Conservation (phyloP, 2,113 vertebrate genomes). For the Ancistrus triradiatus region DNA sequence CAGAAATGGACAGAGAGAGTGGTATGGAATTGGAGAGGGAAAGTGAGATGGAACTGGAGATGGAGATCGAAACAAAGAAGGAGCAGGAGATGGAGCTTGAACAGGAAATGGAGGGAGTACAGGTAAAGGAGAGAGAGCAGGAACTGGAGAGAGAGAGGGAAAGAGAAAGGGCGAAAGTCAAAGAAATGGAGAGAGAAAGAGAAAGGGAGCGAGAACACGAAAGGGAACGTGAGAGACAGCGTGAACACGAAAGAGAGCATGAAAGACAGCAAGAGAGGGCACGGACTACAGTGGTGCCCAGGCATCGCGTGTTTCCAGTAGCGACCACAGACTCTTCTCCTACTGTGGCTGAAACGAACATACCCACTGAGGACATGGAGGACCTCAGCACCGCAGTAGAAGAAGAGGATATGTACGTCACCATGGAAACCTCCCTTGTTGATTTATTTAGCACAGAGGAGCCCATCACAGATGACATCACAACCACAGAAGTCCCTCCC, state of each 20-base stretch:
- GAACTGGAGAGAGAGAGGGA: constrained; percentile 48
- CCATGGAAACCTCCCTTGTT: constrained; percentile 50
- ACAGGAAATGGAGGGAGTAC: constrained; percentile 37
- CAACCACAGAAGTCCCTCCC: constrained; percentile 32
- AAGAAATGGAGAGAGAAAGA: constrained; percentile 47
- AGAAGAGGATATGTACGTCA: constrained; percentile 64
- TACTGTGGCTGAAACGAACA: constrained; percentile 39
- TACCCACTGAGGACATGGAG: constrained; percentile 51
- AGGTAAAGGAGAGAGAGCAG: constrained; percentile 50
- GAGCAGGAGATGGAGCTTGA: constrained; percentile 49
- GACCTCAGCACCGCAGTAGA: constrained; percentile 59
- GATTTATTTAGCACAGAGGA: constrained; percentile 41
- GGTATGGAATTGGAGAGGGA: constrained; percentile 53
- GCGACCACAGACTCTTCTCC: constrained; percentile 50
- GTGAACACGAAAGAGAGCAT: constrained; percentile 49
- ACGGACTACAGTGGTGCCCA: constrained; percentile 58
- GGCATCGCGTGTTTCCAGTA: constrained; percentile 48
- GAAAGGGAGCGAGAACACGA: constrained; percentile 52
- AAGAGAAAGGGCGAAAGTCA: constrained; percentile 42
- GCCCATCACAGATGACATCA: constrained; percentile 51
- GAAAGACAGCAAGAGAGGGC: constrained; percentile 50
- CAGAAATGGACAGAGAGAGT: constrained; percentile 55
- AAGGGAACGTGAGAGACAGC: constrained; percentile 43
- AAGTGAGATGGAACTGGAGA: constrained; percentile 41
- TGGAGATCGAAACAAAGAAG: constrained; percentile 43